phyloP scores from a whole-genome alignment of 2,113 vertebrate genomes.

The Carlito syrichta region DNA sequence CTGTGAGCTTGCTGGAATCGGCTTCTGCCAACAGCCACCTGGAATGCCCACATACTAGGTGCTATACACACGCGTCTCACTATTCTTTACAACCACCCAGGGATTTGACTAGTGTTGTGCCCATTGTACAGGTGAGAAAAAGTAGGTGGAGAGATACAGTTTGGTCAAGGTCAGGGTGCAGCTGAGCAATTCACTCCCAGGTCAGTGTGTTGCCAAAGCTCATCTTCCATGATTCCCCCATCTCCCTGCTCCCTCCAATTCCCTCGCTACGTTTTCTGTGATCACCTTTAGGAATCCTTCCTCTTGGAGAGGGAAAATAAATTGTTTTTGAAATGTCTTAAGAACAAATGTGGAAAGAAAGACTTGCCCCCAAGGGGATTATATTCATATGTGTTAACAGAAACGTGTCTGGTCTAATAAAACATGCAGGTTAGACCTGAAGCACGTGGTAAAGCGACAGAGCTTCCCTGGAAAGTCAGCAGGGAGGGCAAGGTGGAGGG shows the following conservation, averaged over 20 bases:
- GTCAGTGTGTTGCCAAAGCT: not conserved
- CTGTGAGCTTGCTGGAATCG: fast-evolving
- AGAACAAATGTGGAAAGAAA: not conserved
- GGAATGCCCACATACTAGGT: not conserved
- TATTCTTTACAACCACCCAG: too few relatives aligned
- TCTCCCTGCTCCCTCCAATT: too few relatives aligned
- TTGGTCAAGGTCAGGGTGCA: not conserved
- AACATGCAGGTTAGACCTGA: not conserved
- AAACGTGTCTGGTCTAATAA: not conserved
- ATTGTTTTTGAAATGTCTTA: not conserved
- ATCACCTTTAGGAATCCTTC: too few relatives aligned
- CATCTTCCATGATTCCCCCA: fast-evolving
- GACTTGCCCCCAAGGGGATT: not conserved
- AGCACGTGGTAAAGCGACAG: not conserved
- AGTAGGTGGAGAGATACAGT: not conserved
- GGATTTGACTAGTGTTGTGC: too few relatives aligned
- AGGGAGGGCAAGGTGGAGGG: not conserved
- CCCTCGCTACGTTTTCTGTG: not conserved
- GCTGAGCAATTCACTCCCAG: fast-evolving
- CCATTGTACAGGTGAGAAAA: not conserved
- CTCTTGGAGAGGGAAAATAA: not conserved
- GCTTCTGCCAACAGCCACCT: not conserved
- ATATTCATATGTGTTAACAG: not conserved
- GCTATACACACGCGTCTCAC: too few relatives aligned
- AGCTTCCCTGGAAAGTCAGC: not conserved